A percentile compares a stretch with the other conserved stretches of the same genome.
phyloP scores from a whole-genome alignment of 2,797 vertebrate genomes.

The Okamejei kenojei region DNA sequence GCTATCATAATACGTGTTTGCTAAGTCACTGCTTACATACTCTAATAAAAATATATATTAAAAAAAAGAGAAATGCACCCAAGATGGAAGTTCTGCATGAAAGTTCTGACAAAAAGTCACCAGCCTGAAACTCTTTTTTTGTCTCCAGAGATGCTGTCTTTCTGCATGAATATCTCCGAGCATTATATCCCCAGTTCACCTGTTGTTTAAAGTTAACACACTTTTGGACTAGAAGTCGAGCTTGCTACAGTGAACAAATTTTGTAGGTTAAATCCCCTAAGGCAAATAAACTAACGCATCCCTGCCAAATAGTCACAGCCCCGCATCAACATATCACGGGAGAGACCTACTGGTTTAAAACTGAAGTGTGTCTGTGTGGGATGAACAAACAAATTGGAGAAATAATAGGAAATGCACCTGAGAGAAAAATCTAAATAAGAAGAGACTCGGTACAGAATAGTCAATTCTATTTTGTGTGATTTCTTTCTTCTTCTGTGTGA shows the following conservation, averaged over 20 bases:
- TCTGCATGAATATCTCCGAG: no score
- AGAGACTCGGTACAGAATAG: not conserved
- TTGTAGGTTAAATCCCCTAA: not conserved
- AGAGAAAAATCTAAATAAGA: not conserved
- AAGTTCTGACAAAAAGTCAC: no score
- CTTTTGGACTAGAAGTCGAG: not conserved
- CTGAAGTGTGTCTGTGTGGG: not conserved
- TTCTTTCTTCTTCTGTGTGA: no score
- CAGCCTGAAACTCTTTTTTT: no score
- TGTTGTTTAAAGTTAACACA: no score
- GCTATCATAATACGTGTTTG: no score
- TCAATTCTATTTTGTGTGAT: not conserved
- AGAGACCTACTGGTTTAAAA: not conserved
- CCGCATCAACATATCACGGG: not conserved
- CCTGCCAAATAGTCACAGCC: not conserved
- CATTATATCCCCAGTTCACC: no score
- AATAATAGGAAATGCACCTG: not conserved
- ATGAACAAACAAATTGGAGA: not conserved
- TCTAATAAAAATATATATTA: no score
- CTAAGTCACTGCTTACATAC: no score
- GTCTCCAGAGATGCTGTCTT: no score
- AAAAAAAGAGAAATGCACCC: no score
- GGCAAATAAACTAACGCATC: not conserved
- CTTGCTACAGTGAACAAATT: not conserved
- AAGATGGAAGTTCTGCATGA: no score